Conservation (phyloP, 2,888 invertebrate genomes). For the Kuschelorhynchus macadamiae region DNA sequence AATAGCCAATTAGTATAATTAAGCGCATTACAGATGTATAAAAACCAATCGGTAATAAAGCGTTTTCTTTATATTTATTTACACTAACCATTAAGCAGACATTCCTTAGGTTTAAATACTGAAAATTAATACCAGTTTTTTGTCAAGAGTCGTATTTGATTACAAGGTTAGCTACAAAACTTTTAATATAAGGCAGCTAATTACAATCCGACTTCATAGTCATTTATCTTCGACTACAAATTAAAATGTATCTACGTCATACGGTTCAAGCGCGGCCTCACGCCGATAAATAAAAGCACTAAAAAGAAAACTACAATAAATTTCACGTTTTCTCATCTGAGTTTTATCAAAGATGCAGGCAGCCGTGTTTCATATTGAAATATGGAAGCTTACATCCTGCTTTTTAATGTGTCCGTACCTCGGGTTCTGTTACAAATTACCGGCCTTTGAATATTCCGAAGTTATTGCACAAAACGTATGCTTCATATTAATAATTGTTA, state of each 20-base stretch:
- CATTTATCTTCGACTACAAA: not conserved
- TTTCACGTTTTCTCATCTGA: slow-evolving; percentile 36
- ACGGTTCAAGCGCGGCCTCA: slow-evolving; percentile 4
- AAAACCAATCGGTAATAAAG: too few species aligned
- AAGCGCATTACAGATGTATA: too few species aligned
- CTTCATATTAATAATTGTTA: not conserved
- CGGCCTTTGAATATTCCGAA: slow-evolving; percentile 20
- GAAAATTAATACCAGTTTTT: too few species aligned
- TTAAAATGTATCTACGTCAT: slow-evolving; percentile 14
- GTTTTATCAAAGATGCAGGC: slow-evolving; percentile 46
- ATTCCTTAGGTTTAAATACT: too few species aligned
- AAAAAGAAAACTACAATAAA: slow-evolving; percentile 43
- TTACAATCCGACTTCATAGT: not conserved
- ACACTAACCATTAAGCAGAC: too few species aligned
- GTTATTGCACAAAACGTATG: slow-evolving; percentile 26
- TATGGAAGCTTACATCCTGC: slow-evolving; percentile 46
- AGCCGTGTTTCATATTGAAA: slow-evolving; percentile 46
- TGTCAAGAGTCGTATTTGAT: too few species aligned
- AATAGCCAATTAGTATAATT: too few species aligned
- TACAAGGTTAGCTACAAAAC: too few species aligned
- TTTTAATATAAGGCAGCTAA: too few species aligned
- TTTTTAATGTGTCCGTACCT: slow-evolving; percentile 42
- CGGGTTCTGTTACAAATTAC: slow-evolving; percentile 39
- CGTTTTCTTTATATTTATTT: too few species aligned
- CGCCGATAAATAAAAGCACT: slow-evolving; percentile 28